Evolutionary conservation across 2,113 vertebrate species (phyloP).

Genomic region (Campylorhamphus procurvoides): DNA sequence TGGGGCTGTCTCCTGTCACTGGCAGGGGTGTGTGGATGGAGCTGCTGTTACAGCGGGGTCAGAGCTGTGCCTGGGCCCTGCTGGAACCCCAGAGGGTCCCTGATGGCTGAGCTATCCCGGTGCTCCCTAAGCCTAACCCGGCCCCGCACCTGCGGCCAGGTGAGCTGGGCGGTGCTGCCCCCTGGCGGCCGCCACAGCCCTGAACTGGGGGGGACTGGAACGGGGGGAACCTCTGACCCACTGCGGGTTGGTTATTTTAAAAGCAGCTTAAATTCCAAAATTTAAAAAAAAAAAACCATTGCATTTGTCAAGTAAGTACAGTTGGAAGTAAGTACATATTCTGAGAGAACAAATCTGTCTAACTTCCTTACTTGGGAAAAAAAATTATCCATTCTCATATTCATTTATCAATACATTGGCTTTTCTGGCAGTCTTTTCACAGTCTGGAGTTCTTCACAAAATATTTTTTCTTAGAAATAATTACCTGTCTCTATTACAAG

Average conservation of each 20-base stretch:
- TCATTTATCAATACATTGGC: not conserved
- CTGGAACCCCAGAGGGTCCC: accelerated
- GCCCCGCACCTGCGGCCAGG: not conserved
- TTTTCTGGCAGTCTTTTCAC: not conserved
- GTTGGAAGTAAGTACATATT: not conserved
- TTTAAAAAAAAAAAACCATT: not conserved
- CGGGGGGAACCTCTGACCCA: not conserved
- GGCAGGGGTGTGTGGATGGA: accelerated
- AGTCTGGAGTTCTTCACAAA: not conserved
- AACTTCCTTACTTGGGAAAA: not conserved
- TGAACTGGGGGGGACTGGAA: not conserved
- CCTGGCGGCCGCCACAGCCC: not conserved
- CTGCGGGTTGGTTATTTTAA: not conserved
- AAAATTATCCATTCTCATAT: not conserved
- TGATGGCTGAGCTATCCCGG: not conserved
- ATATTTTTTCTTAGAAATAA: not conserved
- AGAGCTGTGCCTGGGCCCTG: accelerated
- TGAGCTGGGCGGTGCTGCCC: not conserved
- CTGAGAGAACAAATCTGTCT: not conserved
- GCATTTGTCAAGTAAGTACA: not conserved
- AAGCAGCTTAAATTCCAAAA: not conserved
- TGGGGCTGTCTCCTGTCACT: not conserved
- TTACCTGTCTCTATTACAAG: not conserved
- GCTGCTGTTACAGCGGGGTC: not conserved
- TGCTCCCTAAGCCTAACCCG: too few species aligned